These are phyloP conservation scores for Actinostola sp. DNA, from an alignment of 92 coral and sea anemone genomes.

Conservation along the genomic window DNA sequence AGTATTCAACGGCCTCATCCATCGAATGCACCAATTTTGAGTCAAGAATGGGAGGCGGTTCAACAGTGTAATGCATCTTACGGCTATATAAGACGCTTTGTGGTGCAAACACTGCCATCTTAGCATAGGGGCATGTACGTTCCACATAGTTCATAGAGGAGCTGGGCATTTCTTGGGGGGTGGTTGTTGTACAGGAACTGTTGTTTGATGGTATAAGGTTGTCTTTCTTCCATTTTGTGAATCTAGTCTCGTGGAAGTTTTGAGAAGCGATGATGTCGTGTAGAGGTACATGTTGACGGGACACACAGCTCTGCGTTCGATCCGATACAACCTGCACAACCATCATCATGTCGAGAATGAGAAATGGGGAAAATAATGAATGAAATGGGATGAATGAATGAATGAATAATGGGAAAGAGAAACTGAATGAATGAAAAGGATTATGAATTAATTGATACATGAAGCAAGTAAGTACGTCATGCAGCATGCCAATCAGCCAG, in stretches of 20 bases:
- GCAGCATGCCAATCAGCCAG: background rate
- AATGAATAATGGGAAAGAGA: background rate
- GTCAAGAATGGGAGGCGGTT: slow-evolving; percentile 27
- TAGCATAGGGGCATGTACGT: slow-evolving; percentile 69
- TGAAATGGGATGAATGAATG: slow-evolving; percentile 3
- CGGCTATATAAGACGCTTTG: slow-evolving; percentile 8
- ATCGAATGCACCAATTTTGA: slow-evolving; percentile 16
- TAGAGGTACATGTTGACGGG: slow-evolving; percentile 53
- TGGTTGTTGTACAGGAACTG: slow-evolving; percentile 9
- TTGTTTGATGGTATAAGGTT: slow-evolving; percentile 2
- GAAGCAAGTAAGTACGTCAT: background rate
- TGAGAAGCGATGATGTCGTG: slow-evolving; percentile 50
- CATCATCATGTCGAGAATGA: background rate
- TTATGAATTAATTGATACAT: background rate
- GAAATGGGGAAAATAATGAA: background rate
- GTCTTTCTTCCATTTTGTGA: slow-evolving; percentile 11
- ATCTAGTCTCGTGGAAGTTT: slow-evolving; percentile 29
- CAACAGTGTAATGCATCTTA: slow-evolving; percentile 20
- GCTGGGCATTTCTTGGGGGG: background rate
- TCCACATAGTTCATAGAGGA: slow-evolving; percentile 23
- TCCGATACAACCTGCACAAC: slow-evolving; percentile 3
- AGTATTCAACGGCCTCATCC: slow-evolving; percentile 21
- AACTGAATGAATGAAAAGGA: slow-evolving; percentile 5
- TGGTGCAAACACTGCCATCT: slow-evolving; percentile 33
- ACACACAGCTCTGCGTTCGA: slow-evolving; percentile 31